Evolutionary conservation across 37 sponge, comb jelly and placozoan species (phyloP), one percentile per base, ranked within the genome.

Genomic region (Eunapius fragilis): DNA sequence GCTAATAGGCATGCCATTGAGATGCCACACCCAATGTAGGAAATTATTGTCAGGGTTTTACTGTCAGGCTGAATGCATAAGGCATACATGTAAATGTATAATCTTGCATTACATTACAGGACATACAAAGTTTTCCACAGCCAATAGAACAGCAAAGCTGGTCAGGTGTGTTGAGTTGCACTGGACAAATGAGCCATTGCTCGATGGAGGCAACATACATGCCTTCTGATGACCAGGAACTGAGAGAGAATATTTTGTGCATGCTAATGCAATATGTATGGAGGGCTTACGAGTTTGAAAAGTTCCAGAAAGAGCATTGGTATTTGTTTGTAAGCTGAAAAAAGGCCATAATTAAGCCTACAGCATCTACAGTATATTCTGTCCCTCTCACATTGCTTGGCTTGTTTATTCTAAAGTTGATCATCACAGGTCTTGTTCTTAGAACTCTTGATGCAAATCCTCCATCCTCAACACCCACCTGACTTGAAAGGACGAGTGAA

Each of bases 121-220:
- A 58, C 58, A 10, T 58, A 58, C 58, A 58, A 58, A 13, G 6
- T 10, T 58, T 58, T 74, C 85, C 11, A 89, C 86, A 58, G 86
- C 89, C 22, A 88, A 83, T 25, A 92, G 80, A 0, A 92, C 87
- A 35, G 93, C 89, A 82, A 92, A 92, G 37, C 89, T 85, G 32
- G 93, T 92, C 27, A 88, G 74, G 41, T 92, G 93, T 25, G 33
- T 71, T 49, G 87, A 86, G 19, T 23, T 2, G 48, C 93, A 93
- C 35, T 73, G 28, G 5, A 82, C 86, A 26, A 69, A 25, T 9
- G 71, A 68, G 24, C 69, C 47, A 45, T 19, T 80, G 0, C 0
- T n/a, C 25, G 28, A 22, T 9, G 73, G 31, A 14, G 4, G 9
- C 10, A 37, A 0, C 22, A 69, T 69, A 2, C 33, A 69, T 69